These are phyloP conservation scores for Himalopsyche tibetana DNA, from an alignment of 2,888 invertebrate species.

Conservation along the genomic window DNA sequence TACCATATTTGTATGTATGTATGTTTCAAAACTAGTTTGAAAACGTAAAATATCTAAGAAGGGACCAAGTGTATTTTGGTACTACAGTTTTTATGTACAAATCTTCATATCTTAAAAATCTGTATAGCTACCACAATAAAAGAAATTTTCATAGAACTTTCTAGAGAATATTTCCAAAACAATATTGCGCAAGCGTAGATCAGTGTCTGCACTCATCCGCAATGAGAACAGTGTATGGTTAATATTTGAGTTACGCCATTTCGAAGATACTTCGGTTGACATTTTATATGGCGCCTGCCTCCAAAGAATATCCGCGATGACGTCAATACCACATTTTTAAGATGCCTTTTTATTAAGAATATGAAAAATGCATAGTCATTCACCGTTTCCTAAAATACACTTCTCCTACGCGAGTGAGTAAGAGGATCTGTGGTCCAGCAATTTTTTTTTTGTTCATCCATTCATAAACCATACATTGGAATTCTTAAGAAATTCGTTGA, in stretches of 20 bases:
- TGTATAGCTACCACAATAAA: too few species aligned
- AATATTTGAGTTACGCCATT: conserved; percentile 26
- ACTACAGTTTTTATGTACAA: too few species aligned
- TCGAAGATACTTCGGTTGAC: neutral
- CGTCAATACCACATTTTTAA: neutral
- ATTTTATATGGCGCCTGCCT: conserved; percentile 12
- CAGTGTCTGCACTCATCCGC: neutral
- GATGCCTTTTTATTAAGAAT: neutral
- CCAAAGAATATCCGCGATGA: conserved; percentile 36
- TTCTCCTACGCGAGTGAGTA: conserved; percentile 26
- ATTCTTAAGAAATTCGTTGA: too few species aligned
- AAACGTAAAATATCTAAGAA: too few species aligned
- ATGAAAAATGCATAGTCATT: conserved; percentile 40
- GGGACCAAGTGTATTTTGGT: too few species aligned
- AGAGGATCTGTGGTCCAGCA: neutral
- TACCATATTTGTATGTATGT: too few species aligned
- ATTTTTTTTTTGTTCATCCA: neutral
- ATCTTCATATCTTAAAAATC: too few species aligned
- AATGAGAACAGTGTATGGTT: neutral
- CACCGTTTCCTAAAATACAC: conserved; percentile 20
- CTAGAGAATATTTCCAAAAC: too few species aligned
- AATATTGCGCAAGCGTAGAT: neutral
- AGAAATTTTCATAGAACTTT: too few species aligned
- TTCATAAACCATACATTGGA: neutral
- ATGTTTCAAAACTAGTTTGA: too few species aligned